Percentiles rank a stretch among this genome's conserved stretches.
Conservation (phyloP, 35 echinoderm and acorn worm genomes). For the Patiria miniata region DNA sequence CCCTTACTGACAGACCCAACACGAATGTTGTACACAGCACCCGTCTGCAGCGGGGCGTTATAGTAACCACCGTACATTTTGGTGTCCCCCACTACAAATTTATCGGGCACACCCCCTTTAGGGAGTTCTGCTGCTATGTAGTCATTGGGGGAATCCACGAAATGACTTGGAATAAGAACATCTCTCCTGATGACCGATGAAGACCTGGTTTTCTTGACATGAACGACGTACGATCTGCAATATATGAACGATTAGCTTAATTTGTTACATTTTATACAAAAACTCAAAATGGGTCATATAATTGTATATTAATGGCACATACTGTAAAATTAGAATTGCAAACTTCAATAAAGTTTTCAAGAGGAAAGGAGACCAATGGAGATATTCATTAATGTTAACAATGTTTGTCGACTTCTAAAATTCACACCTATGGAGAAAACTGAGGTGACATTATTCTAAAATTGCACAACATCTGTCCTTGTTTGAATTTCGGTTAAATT, state of each 20-base stretch:
- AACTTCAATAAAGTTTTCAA: too few species aligned
- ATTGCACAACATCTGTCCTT: too few species aligned
- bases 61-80: slow-evolving; percentile 59
- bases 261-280: too few species aligned
- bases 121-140: slow-evolving; percentile 63
- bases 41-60: slow-evolving; percentile 65
- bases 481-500: background rate
- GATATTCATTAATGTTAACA: too few species aligned
- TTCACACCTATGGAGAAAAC: too few species aligned
- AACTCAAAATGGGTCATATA: too few species aligned
- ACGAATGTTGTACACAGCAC: slow-evolving; percentile 50
- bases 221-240: background rate
- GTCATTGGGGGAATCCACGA: slow-evolving; percentile 32
- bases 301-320: background rate
- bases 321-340: background rate
- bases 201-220: background rate
- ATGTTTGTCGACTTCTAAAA: too few species aligned
- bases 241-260: too few species aligned
- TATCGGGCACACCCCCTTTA: slow-evolving; percentile 28
- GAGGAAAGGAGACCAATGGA: too few species aligned
- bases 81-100: slow-evolving; percentile 62
- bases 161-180: background rate
- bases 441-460: too few species aligned
- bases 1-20: slow-evolving; percentile 46
- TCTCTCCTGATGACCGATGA: background rate